Base-by-base conservation (phyloP, 2,797 vertebrate species). In the Carapus acus region DNA sequence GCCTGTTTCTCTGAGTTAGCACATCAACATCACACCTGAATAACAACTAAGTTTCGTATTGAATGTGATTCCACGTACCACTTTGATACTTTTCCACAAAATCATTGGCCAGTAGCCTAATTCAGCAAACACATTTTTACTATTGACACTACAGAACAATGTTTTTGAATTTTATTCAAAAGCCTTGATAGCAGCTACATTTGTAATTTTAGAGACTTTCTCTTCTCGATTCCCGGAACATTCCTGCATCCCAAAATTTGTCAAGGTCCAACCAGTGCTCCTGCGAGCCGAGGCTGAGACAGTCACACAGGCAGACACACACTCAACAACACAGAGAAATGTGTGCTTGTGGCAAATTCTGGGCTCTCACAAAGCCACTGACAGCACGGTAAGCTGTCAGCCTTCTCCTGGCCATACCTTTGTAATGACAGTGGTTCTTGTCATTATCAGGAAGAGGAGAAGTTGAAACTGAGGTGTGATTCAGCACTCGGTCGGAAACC, bases 371-470 rank as follows among this genome's bases (percentile, higher is more conserved):
- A 71, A 67, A 83, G 71, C 79, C 71, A 69, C 67, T 71, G 71
- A 51, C 69, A 62, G 71, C 67, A 56, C 66, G 77, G 74, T 73
- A 73, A 76, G 76, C 83, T 63, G 79, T 78, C 79, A 74, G 50
- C 75, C 71, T 68, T 29, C 77, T 65, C 71, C 77, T 66, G 73
- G 78, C 81, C 71, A 77, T 74, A 69, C 68, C 77, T 64, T 83
- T 87, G 84, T 88, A 86, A 85, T 87, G 85, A 87, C 85, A 82
- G 78, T 88, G 76, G 83, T 89, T 90, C 87, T 90, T 90, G 86
- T 90, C 85, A 87, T 90, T 87, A 86, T 88, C 86, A 90, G 89
- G 88, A 87, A 88, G 87, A 86, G 86, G 80, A 86, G 89, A 89
- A 86, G 87, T 87, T 88, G 88, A 89, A 87, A 88, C 87, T 80